Evolutionary conservation across 2,888 invertebrate genomes (phyloP).

Genomic region (Epiblema foenella): DNA sequence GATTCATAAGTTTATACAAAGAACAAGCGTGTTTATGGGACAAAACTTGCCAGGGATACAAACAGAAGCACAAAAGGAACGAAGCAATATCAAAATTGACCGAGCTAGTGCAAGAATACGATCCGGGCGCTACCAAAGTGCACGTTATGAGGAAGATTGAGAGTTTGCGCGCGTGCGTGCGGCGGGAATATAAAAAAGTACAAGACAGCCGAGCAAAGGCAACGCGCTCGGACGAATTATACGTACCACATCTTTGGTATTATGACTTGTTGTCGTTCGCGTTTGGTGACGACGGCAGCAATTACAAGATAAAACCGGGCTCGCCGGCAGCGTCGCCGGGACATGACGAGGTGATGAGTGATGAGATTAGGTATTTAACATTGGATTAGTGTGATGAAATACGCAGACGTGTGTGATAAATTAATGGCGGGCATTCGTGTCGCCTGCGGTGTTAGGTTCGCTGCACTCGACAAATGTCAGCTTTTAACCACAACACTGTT

Average conservation of each 20-base stretch:
- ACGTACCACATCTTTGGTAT: constrained; percentile 73
- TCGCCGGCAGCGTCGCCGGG: constrained; percentile 40
- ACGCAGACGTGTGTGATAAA: constrained; percentile 5
- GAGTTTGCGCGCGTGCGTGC: constrained; percentile 74
- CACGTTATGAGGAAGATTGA: constrained; percentile 77
- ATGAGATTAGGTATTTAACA: neutral
- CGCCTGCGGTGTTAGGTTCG: neutral
- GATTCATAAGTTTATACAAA: constrained; percentile 68
- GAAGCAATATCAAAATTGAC: constrained; percentile 71
- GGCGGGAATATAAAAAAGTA: constrained; percentile 70
- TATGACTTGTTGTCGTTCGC: constrained; percentile 70
- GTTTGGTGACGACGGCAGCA: constrained; percentile 57
- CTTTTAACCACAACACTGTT: neutral
- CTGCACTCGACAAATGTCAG: neutral
- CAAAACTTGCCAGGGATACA: constrained; percentile 61
- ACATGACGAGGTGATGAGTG: constrained; percentile 9
- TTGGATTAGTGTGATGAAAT: neutral
- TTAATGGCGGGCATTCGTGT: neutral
- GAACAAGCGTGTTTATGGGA: constrained; percentile 72
- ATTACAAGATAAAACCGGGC: constrained; percentile 48
- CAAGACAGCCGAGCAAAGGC: constrained; percentile 61
- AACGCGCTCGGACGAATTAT: constrained; percentile 59
- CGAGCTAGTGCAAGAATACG: constrained; percentile 67
- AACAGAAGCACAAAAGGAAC: constrained; percentile 65
- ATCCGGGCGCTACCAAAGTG: constrained; percentile 70